A percentile compares a stretch with the other conserved stretches of the same genome.
phyloP scores from a whole-genome alignment of 1,140 invertebrate species.

The Nasonia giraulti region DNA sequence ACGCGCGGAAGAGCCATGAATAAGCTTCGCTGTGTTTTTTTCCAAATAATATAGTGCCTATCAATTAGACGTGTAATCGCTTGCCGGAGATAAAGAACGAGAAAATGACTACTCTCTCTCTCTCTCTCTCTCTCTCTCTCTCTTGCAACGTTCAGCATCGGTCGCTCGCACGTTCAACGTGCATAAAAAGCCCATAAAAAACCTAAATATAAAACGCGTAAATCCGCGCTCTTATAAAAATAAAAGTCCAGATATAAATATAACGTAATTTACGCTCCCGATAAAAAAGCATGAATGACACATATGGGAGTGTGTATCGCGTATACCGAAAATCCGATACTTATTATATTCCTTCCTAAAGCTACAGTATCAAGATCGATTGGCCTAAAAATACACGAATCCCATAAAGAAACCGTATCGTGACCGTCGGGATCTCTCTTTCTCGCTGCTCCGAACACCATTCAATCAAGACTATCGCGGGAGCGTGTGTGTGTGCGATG shows the following conservation, averaged over 20 bases:
- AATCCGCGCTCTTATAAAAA: not conserved
- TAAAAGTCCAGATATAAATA: not conserved
- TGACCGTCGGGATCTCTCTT: not conserved
- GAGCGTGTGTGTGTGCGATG: too few relatives aligned
- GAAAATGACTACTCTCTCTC: not conserved
- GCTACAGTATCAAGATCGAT: not conserved
- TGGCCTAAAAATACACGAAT: conserved; percentile 14
- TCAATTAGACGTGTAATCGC: not conserved
- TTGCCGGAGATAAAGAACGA: not conserved
- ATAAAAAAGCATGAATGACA: conserved; percentile 5
- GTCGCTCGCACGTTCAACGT: not conserved
- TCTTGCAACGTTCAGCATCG: too few relatives aligned
- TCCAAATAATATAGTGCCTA: not conserved
- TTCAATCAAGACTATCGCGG: not conserved
- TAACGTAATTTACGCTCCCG: not conserved
- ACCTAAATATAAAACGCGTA: not conserved
- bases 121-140: too few relatives aligned
- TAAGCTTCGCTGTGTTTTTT: not conserved
- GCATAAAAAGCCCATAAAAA: not conserved
- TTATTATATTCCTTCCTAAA: not conserved
- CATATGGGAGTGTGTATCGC: not conserved
- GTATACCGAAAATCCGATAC: not conserved
- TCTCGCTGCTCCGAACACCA: not conserved
- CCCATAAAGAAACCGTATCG: not conserved
- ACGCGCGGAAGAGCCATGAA: not conserved